phyloP scores from a whole-genome alignment of 1,140 invertebrate species.

The Lasioglossum baleicum region DNA sequence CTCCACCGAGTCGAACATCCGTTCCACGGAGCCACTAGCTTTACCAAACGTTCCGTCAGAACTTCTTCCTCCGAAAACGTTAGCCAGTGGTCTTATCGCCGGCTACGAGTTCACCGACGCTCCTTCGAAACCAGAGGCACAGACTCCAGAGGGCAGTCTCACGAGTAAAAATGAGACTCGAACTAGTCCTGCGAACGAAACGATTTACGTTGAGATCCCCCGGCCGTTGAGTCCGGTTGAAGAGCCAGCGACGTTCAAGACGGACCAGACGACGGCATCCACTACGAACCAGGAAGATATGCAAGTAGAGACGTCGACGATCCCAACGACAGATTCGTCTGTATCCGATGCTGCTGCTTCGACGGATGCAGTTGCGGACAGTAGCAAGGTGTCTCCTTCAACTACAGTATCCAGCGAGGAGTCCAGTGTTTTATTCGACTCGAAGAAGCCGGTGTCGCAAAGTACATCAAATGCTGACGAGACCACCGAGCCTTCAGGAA shows the following conservation, averaged over 20 bases:
- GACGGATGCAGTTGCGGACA: neutral
- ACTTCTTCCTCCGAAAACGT: neutral
- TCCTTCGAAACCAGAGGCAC: neutral
- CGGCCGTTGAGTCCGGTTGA: neutral
- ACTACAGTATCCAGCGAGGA: neutral
- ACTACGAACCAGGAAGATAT: neutral
- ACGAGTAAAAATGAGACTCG: neutral
- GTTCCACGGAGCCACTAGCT: neutral
- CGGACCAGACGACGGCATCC: neutral
- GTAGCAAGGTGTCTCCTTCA: neutral
- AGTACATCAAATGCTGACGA: neutral
- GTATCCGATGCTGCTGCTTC: neutral
- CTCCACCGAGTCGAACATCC: neutral
- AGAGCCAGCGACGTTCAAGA: neutral
- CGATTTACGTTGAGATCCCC: neutral
- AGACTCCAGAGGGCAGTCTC: neutral
- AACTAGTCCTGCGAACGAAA: neutral
- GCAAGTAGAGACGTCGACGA: neutral
- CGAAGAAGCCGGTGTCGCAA: neutral
- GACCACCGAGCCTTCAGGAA: neutral
- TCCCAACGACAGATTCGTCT: neutral
- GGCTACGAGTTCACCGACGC: neutral
- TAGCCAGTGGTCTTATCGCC: conserved; percentile 16
- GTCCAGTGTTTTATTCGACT: neutral
- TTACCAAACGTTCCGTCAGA: neutral